Evolutionary conservation across 2,888 invertebrate species (phyloP), one percentile per base, ranked within the genome.

Genomic region (Agriopis marginaria): DNA sequence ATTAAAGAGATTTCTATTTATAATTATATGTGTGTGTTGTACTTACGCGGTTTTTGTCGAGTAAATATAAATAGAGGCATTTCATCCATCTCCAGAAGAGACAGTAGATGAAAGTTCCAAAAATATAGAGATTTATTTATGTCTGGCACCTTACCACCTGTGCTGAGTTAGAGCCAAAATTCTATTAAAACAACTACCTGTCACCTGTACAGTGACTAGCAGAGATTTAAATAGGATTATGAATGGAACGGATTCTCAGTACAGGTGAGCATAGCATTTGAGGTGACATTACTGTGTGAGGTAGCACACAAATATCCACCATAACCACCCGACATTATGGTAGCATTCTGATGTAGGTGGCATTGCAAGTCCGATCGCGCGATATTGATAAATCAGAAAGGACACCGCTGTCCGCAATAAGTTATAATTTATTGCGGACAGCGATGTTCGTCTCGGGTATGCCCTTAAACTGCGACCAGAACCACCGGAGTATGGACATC

Each of bases 181-280:
- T 51, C 55, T 69, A 60, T 58, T 63, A 58, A 68, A 63, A 64
- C 45, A 64, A 32, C 59, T 58, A 68, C 62, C 68, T 51, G 68
- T 60, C 63, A 69, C 56, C 68, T 56, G 64, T 59, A 53, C 32
- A 63, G 47, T 61, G 63, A 68, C 39, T 54, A 51, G 23, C 70
- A 61, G 54, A 50, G 14, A 70, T 66, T 44, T 39, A 72, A 72
- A 75, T 75, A 75, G 69, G 71, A 61, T 64, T 50, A 74, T 72
- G 69, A 72, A 75, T 74, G 70, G 64, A 68, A 69, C 63, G 56
- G 63, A 67, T 55, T 55, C 50, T 54, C 10, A 66, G 23, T 17
- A n/a, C 23, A 40, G 7, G 7, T 51, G 32, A 45, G 47, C 50
- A 54, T 54, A 10, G n/a, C 10, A 42, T 12, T 61, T 32, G 9